These are phyloP conservation scores for Propithecus coquereli DNA, from an alignment of 2,113 vertebrate species.

Conservation along the genomic window DNA sequence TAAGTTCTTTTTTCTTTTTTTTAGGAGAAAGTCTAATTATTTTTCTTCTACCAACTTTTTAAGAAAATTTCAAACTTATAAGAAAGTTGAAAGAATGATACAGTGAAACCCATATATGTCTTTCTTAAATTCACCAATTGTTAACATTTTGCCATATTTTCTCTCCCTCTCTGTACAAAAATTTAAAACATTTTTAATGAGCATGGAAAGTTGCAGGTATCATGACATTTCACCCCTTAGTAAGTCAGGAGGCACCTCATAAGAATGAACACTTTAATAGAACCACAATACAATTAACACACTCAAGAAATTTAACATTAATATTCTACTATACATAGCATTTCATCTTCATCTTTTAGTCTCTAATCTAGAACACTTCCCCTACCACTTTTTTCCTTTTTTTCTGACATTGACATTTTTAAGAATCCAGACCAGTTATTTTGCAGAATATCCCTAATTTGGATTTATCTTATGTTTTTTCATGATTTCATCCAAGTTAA, in stretches of 20 bases:
- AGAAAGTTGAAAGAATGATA: constrained; percentile 6
- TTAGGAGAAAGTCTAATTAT: neutral
- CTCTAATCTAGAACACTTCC: neutral
- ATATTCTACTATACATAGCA: neutral
- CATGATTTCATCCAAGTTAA: neutral
- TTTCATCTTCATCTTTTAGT: neutral
- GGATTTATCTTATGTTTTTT: constrained; percentile 35
- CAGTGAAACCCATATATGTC: neutral
- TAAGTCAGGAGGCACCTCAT: neutral
- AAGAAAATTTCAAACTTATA: constrained; percentile 1
- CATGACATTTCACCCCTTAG: neutral
- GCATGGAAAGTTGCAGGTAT: neutral
- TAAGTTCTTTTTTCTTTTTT: neutral
- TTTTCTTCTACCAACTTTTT: neutral
- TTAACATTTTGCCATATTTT: neutral
- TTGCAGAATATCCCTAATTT: neutral
- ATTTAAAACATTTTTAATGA: neutral
- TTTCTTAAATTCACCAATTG: constrained; percentile 8
- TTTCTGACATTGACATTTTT: neutral
- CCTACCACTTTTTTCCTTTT: neutral
- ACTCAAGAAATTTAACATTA: neutral
- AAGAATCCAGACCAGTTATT: neutral
- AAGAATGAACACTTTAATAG: neutral
- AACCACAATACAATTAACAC: neutral
- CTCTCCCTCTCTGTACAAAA: neutral